These are phyloP conservation scores for Periplaneta americana DNA, from an alignment of 1,140 invertebrate genomes.

Conservation along the genomic window DNA sequence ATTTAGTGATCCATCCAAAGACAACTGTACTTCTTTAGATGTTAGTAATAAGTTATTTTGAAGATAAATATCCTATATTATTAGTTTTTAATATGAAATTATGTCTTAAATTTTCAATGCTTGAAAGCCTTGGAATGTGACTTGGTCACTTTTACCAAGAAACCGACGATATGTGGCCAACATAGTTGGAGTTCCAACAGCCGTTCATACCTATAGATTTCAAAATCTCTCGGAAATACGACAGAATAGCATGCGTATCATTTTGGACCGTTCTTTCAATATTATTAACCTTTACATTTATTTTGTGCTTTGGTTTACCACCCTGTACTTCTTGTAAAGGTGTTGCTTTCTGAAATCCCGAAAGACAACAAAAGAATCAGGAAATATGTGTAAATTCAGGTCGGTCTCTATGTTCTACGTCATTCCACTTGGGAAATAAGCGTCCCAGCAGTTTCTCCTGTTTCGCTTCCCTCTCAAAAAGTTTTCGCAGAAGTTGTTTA, in stretches of 20 bases:
- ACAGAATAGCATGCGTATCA: not conserved
- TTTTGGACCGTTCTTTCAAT: not conserved
- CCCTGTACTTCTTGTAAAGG: not conserved
- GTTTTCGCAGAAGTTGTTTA: not conserved
- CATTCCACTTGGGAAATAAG: not conserved
- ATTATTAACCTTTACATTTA: not conserved
- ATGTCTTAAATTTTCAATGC: too few relatives aligned
- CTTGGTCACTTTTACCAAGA: too few relatives aligned
- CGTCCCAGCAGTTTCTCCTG: not conserved
- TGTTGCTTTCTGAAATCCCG: not conserved
- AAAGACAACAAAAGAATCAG: not conserved
- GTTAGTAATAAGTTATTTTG: too few relatives aligned
- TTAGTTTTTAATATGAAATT: too few relatives aligned
- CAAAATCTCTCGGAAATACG: too few relatives aligned
- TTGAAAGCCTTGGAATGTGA: too few relatives aligned
- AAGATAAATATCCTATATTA: too few relatives aligned
- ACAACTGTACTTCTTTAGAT: too few relatives aligned
- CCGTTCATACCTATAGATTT: too few relatives aligned
- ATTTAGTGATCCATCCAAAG: too few relatives aligned
- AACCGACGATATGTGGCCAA: too few relatives aligned
- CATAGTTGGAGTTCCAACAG: too few relatives aligned
- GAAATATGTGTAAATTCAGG: not conserved
- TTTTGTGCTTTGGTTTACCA: not conserved
- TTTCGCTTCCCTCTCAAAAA: not conserved
- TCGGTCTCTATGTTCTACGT: not conserved